Evolutionary conservation across 2,113 vertebrate genomes (phyloP), one percentile per base, ranked within the genome.

Genomic region (Microtus pennsylvanicus): DNA sequence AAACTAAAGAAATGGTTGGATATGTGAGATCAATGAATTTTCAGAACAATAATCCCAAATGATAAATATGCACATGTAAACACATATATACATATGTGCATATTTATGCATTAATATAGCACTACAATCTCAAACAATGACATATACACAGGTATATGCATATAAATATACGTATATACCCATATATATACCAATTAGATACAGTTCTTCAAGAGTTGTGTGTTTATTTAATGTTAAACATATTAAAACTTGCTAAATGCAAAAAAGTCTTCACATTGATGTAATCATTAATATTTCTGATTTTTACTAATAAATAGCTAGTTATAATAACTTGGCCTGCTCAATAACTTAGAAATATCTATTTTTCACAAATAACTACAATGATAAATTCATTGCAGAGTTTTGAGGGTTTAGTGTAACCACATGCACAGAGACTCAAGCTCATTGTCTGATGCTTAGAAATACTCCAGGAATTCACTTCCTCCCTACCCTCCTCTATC

Each of bases 401-500:
- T 38, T 83, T 38, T 83, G 65, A 93, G 69, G 9, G 35, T 87
- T 90, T 61, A 72, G 2, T 86, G 42, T 75, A 9, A 74, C 63
- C 22, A 14, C 67, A 74, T 35, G 45, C 21, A 50, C 30, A 70
- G 55, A 70, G 21, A 72, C 13, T 13, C n/a, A 72, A 45, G 33
- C 16, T 96, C 11, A 74, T 65, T 87, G 26, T 26, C 58, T 97
- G 33, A 12, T 87, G 47, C 63, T 87, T 70, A 86, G 67, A 89
- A 89, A 58, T 52, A 61, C 21, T 69, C 9, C 19, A 47, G 67
- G 69, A 92, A 86, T 86, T 33, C 7, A 77, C 19, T 63, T 3
- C 16, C 45, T 33, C 2, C 0, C 3, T 2, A 45, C 3, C 6
- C 13, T 45, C 24, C 4, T 52, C 5, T 1, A 42, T 12, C 22